These are phyloP conservation scores for Adelphocoris suturalis DNA, from an alignment of 2,888 invertebrate species.

Conservation along the genomic window DNA sequence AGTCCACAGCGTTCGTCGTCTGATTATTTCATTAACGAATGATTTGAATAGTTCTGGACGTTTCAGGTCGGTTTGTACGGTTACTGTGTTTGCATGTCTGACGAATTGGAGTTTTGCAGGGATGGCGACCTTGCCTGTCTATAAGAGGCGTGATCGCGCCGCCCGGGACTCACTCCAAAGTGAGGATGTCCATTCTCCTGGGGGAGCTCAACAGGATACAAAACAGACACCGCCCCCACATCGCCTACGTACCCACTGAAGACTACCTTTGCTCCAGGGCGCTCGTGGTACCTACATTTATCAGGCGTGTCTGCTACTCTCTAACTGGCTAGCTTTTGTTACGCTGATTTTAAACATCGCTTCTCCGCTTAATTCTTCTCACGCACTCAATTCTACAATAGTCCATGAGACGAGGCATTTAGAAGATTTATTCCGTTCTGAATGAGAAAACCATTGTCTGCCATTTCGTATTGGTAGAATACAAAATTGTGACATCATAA, in stretches of 20 bases:
- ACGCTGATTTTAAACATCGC: background rate
- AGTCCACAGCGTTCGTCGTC: too few relatives aligned
- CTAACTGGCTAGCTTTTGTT: background rate
- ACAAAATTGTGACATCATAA: too few relatives aligned
- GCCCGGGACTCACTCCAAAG: slow-evolving; percentile 63
- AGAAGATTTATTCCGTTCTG: too few relatives aligned
- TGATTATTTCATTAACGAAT: too few relatives aligned
- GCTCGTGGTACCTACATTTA: slow-evolving; percentile 82
- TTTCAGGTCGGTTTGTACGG: too few relatives aligned
- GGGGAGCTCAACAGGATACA: slow-evolving; percentile 86
- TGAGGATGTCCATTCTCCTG: slow-evolving; percentile 80
- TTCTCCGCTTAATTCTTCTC: background rate
- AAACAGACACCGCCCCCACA: slow-evolving; percentile 83
- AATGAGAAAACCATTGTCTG: too few relatives aligned
- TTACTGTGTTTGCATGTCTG: background rate
- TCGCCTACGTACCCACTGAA: slow-evolving; percentile 84
- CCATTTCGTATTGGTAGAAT: too few relatives aligned
- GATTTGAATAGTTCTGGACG: too few relatives aligned
- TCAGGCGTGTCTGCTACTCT: background rate
- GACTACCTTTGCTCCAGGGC: slow-evolving; percentile 89
- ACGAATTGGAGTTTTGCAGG: slow-evolving; percentile 62
- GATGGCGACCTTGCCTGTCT: slow-evolving; percentile 63
- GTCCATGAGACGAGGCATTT: too few relatives aligned
- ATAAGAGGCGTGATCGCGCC: slow-evolving; percentile 62
- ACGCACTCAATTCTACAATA: too few relatives aligned